Base-by-base conservation (phyloP, 2,797 vertebrate species). In the Pangasius sanitwongsei region DNA sequence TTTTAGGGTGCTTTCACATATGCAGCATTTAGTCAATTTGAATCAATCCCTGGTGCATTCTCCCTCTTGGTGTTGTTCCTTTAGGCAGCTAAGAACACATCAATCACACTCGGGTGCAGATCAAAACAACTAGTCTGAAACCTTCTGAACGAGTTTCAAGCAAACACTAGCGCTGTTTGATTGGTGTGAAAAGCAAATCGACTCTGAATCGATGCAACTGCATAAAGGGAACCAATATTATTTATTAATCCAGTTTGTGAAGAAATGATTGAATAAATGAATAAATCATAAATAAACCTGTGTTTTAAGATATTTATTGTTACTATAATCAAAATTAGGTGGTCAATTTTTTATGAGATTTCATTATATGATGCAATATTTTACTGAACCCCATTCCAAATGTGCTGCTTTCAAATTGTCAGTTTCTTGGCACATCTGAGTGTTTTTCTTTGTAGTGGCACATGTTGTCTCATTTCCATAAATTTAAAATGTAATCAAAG, bases 401-500 rank as follows among this genome's bases (percentile, higher is more conserved):
- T 11, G 3, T 80, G 15, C 3, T 57, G n/a, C 50, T 55, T 80
- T 80, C 50, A 80, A 34, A 80, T 20, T 80, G n/a, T 16, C 50
- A 80, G 50, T 80, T 80, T 80, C 50, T 80, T 80, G 77, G 50
- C n/a, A 80, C 16, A 34, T 34, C 50, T 31, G 50, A 80, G n/a
- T 80, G 77, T 34, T 80, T 80, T 80, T 80, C n/a, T 80, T 57
- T 31, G 77, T 55, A 80, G 50, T 9, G 15, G 50, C 31, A 16
- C 28, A 55, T 31, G 82, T 72, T 48, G 28, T 74, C 4, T 81
- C n/a, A 80, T 57, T 80, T 80, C 50, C 77, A 57, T 80, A 34
- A 55, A 80, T 80, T 31, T 80, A 9, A 80, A 80, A 80, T 57
- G n/a, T 87, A 87, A 81, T 84, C 77, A 55, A 31, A n/a, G 16